Base-by-base conservation (phyloP, 1,140 invertebrate species). In the Psilanteris sp. region DNA sequence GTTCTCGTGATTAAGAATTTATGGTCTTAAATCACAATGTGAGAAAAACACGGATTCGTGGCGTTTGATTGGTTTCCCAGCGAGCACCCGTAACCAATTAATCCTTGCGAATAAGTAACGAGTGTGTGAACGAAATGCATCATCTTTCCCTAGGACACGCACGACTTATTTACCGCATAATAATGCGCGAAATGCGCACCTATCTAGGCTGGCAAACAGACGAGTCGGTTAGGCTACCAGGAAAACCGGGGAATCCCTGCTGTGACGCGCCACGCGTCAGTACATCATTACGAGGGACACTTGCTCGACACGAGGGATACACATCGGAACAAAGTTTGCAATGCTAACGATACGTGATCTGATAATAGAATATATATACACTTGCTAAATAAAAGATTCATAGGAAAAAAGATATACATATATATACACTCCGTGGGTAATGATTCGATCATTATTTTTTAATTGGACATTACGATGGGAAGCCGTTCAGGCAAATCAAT, bases 261-360 rank as follows among this genome's bases (percentile, higher is more conserved):
- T 82, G 86, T 14, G 86, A 83, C 68, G 78, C 72, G 86, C 72
- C 87, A 88, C 87, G 86, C 85, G 87, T 83, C 83, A 78, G 81
- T 74, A 84, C 86, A 84, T 88, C 86, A 88, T 88, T 88, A 88
- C 78, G 79, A 48, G 82, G 77, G 82, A 86, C 87, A 88, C 87
- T 88, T 88, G 86, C 83, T 77, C 44, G 74, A 43, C 26, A 66
- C 36, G 52, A 64, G 72, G 77, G 67, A 70, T 41, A 41, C 39
- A 36, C 62, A 18, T 18, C 26, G 43, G 18, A 76, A 77, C 59
- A 66, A 77, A 77, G 50, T 77, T 77, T 67, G 61, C 44, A 37
- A 36, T 68, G 48, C 62, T 72, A 77, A 77, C 61, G 61, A 72
- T 72, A 77, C 67, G 26, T 68, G 73, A 68, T 68, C 62, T 52